Base-by-base conservation (phyloP, 2,888 invertebrate genomes). In the Mesorhabditis sp. region DNA sequence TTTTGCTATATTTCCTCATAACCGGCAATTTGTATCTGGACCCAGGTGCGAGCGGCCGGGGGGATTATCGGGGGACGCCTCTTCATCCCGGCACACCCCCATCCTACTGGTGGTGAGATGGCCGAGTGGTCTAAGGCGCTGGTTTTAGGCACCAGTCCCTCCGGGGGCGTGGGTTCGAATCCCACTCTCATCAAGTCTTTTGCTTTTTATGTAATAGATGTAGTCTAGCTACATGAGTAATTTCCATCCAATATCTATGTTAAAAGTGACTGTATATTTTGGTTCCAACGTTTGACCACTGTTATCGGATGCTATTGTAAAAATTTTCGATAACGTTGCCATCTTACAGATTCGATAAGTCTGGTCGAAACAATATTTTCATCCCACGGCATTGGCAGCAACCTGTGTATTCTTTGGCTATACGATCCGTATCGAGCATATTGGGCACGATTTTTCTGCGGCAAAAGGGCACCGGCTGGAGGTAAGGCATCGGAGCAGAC, bases 81-180 rank as follows among this genome's bases (percentile, higher is more conserved):
- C 28, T 28, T 28, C 28, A 28, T 28, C 28, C 28, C 28, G 28
- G 28, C 28, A 28, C 28, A 28, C 28, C 28, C 28, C 28, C 28
- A 28, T 28, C 28, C 28, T 28, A 28, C 28, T 28, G 28, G 63
- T 50, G 72, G 72, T 72, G 75, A 74, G 75, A 76, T 91, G 91
- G 91, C 91, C 91, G 91, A 91, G 91, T 91, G 91, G 91, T 91
- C 91, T 91, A 91, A 91, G 91, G 91, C 91, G 91, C 91, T 91
- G 91, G 91, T 92, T 92, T 92, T 91, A 92, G 91, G 91, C 91
- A 91, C 91, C 91, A 92, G 91, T 91, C 91, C 91, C 91, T 89
- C 70, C 78, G 80, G 80, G 76, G 80, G 80, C 78, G 80, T 80
- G 77, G 78, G 80, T 80, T 78, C 79, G 79, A 79, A 78, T 76